Conservation (phyloP, 2,797 vertebrate genomes). For the Botia kubotai region DNA sequence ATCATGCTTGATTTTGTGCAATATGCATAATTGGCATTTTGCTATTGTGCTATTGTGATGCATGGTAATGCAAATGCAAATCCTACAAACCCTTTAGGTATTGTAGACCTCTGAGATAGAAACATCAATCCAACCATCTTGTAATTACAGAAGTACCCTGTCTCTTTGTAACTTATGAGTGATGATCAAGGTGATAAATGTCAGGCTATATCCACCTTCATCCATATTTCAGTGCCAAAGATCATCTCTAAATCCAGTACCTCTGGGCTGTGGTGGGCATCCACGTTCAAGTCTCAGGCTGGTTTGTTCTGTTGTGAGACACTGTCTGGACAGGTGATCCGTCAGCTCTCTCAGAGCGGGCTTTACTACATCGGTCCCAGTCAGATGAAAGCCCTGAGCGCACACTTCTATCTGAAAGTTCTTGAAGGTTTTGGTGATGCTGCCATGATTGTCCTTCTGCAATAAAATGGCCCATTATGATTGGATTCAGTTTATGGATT, state of each 20-base stretch:
- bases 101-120: neutral
- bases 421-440: constrained; percentile 76
- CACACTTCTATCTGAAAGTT: constrained; percentile 85
- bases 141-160: too few species aligned
- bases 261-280: constrained; percentile 67
- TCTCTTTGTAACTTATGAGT: constrained; percentile 48
- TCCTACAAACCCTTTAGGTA: neutral
- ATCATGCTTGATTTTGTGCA: too few species aligned
- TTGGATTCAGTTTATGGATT: neutral
- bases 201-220: neutral
- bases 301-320: constrained; percentile 72
- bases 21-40: too few species aligned
- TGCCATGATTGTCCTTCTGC: constrained; percentile 37
- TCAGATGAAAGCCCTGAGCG: constrained; percentile 74
- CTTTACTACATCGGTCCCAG: constrained; percentile 77
- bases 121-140: neutral
- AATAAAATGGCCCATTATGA: neutral
- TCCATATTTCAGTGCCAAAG: neutral
- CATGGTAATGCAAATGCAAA: neutral
- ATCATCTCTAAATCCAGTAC: neutral
- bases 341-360: constrained; percentile 82
- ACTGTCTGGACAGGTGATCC: constrained; percentile 61
- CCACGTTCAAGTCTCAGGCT: neutral
- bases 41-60: neutral
- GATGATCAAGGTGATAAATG: neutral